These are phyloP conservation scores for Phaethornis superciliosus DNA, from an alignment of 2,113 vertebrate species.

Conservation along the genomic window DNA sequence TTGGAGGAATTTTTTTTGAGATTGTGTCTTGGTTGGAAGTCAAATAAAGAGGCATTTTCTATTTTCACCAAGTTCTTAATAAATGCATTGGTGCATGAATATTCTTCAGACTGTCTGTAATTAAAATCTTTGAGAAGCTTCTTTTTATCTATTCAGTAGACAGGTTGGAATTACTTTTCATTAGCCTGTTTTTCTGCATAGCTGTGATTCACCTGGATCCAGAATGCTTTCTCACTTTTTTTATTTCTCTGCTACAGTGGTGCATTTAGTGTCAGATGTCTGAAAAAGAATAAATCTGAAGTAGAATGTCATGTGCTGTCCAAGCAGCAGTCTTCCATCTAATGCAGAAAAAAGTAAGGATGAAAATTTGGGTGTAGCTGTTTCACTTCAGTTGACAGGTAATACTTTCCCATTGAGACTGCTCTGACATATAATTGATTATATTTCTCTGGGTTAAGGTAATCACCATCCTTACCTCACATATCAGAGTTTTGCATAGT, in stretches of 20 bases:
- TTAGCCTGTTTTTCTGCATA: background rate
- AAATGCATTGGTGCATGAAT: background rate
- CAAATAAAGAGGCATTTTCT: background rate
- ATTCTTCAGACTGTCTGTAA: background rate
- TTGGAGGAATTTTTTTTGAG: background rate
- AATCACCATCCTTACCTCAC: background rate
- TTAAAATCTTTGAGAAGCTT: background rate
- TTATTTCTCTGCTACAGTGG: background rate
- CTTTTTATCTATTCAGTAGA: background rate
- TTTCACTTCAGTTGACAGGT: background rate
- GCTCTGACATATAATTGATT: background rate
- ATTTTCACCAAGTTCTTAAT: background rate
- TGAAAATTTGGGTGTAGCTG: background rate
- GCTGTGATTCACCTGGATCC: background rate
- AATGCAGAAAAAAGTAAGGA: background rate
- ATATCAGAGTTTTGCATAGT: background rate
- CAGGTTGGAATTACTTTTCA: background rate
- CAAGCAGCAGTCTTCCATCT: background rate
- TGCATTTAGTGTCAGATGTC: background rate
- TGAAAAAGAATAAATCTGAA: background rate
- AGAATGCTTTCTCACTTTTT: background rate
- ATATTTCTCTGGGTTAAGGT: background rate
- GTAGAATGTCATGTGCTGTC: background rate
- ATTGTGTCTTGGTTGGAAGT: background rate
- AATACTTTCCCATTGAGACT: background rate